Percentiles rank a stretch among this genome's conserved stretches.
phyloP scores from a whole-genome alignment of 2,113 vertebrate species.

The Mesembrinibis cayennensis region DNA sequence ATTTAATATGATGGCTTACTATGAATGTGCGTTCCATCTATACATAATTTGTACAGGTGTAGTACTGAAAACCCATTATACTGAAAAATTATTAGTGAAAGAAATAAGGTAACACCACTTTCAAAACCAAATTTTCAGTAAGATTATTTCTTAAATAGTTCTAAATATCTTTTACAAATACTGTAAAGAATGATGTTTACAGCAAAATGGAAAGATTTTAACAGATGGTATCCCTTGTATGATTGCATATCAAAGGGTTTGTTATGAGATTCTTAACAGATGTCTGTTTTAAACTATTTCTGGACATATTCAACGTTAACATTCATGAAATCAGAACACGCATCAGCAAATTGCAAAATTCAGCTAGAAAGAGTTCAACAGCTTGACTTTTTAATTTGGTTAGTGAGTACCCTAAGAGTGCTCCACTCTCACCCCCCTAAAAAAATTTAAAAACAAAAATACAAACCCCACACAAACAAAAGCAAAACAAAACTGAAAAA shows the following conservation, averaged over 20 bases:
- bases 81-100: neutral
- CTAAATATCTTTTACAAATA: neutral
- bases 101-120: neutral
- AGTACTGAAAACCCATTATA: neutral
- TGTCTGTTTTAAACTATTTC: neutral
- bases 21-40: neutral
- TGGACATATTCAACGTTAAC: neutral
- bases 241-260: neutral
- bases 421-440: neutral
- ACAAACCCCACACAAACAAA: neutral
- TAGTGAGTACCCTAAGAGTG: neutral
- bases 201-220: neutral
- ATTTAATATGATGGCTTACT: neutral
- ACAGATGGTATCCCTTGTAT: neutral
- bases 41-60: neutral
- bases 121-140: neutral
- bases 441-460: neutral
- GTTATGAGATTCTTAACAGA: neutral
- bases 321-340: neutral
- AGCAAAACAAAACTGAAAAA: neutral
- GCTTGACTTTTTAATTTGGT: neutral
- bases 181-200: accelerated
- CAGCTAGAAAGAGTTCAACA: neutral
- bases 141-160: neutral
- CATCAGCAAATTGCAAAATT: neutral